Percentiles rank a stretch among this genome's conserved stretches.
These are phyloP conservation scores for Cololabis saira DNA, from an alignment of 2,113 vertebrate genomes.

Conservation along the genomic window DNA sequence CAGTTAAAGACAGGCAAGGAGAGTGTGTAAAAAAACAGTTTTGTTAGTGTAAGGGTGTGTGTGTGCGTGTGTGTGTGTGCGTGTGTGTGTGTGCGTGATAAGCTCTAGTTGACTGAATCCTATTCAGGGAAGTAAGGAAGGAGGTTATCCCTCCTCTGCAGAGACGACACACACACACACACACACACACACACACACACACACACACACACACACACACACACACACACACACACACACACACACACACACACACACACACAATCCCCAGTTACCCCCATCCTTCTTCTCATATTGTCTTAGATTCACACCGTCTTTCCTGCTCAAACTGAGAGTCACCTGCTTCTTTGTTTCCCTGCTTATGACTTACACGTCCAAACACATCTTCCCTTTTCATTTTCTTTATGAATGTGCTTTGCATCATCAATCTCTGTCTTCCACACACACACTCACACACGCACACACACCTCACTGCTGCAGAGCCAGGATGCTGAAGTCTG, in stretches of 20 bases:
- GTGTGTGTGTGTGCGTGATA: constrained; percentile 27
- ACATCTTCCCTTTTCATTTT: no score
- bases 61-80: no score
- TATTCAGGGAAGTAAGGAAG: constrained; percentile 31
- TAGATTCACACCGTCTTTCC: neutral
- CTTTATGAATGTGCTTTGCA: constrained; percentile 24
- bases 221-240: neutral
- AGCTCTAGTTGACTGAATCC: constrained; percentile 40
- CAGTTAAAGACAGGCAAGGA: constrained; percentile 10
- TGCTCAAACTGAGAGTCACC: constrained; percentile 9
- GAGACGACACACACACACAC: neutral
- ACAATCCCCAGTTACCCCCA: neutral
- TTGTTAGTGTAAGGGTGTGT: constrained; percentile 11
- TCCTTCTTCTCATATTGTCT: constrained; percentile 2
- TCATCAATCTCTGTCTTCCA: constrained; percentile 8
- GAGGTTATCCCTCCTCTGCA: constrained; percentile 58
- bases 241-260: neutral
- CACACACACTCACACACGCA: constrained; percentile 29
- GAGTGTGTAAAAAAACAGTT: constrained; percentile 2
- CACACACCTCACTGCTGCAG: constrained; percentile 35
- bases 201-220: neutral
- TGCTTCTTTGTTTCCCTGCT: neutral
- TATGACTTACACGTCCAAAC: neutral
- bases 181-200: neutral
- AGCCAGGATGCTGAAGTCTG: constrained; percentile 38